A percentile compares a stretch with the other conserved stretches of the same genome.
Conservation (phyloP, 2,888 invertebrate genomes). For the Sinodicranocentrus sp. region DNA sequence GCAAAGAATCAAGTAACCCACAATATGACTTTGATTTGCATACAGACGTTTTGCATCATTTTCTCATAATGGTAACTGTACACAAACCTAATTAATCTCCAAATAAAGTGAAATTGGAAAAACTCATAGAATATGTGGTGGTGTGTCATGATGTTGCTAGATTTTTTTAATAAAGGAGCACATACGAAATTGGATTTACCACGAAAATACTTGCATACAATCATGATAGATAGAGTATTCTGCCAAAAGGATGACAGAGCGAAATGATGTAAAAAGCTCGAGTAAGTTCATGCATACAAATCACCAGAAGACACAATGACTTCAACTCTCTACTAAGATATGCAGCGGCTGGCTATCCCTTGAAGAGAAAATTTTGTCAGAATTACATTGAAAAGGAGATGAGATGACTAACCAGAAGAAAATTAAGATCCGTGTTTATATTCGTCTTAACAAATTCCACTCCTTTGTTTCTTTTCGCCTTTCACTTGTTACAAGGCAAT, state of each 20-base stretch:
- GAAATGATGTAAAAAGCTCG: neutral
- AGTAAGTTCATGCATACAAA: neutral
- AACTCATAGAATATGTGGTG: neutral
- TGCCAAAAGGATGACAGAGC: neutral
- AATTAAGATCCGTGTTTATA: constrained; percentile 55
- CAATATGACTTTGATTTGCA: neutral
- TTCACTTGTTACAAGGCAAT: constrained; percentile 44
- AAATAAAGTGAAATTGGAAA: constrained; percentile 22
- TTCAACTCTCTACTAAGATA: neutral
- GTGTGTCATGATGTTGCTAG: constrained; percentile 15
- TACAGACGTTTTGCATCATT: neutral
- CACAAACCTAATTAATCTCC: constrained; percentile 26
- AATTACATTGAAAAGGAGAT: neutral
- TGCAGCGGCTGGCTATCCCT: neutral
- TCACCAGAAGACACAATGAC: constrained; percentile 1
- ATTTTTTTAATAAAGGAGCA: neutral
- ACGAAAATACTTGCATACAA: neutral
- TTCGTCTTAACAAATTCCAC: constrained; percentile 25
- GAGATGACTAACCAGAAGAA: constrained; percentile 52
- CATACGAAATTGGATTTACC: neutral
- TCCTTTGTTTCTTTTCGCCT: constrained; percentile 47
- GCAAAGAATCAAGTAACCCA: neutral
- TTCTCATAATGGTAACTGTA: constrained; percentile 20
- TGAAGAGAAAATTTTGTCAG: neutral
- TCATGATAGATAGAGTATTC: neutral